Evolutionary conservation across 2,888 invertebrate genomes (phyloP).

Genomic region (Biston betularia): DNA sequence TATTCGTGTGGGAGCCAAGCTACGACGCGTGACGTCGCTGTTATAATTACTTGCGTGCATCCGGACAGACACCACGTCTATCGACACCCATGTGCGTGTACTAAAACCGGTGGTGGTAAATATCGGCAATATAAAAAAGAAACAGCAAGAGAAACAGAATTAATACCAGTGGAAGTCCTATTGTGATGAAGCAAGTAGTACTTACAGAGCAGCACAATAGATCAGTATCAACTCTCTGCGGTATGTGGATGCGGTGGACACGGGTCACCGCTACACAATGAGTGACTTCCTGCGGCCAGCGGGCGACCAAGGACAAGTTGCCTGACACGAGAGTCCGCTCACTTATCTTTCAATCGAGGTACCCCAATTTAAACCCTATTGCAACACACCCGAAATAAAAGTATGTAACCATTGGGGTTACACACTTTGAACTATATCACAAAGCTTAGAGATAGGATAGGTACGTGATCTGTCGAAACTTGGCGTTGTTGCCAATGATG

Average conservation of each 20-base stretch:
- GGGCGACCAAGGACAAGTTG: slow-evolving; percentile 73
- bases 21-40: slow-evolving; percentile 66
- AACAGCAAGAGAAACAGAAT: slow-evolving; percentile 18
- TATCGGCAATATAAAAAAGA: slow-evolving; percentile 14
- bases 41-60: slow-evolving; percentile 60
- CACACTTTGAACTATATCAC: slow-evolving; percentile 14
- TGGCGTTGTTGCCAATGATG: slow-evolving; percentile 15
- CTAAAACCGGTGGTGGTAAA: slow-evolving; percentile 21
- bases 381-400: slow-evolving; percentile 35
- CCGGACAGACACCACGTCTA: slow-evolving; percentile 50
- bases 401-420: slow-evolving; percentile 8
- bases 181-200: slow-evolving; percentile 33
- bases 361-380: slow-evolving; percentile 47
- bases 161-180: slow-evolving; percentile 26
- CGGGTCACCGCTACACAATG: slow-evolving; percentile 78
- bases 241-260: slow-evolving; percentile 62
- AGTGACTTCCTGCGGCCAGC: slow-evolving; percentile 76
- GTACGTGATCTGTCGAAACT: slow-evolving; percentile 30
- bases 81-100: slow-evolving; percentile 35
- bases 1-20: slow-evolving; percentile 68
- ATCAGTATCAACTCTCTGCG: slow-evolving; percentile 42
- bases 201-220: slow-evolving; percentile 38
- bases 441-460: slow-evolving; percentile 24
- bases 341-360: slow-evolving; percentile 58
- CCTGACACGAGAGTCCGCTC: slow-evolving; percentile 64